A percentile compares a stretch with the other conserved stretches of the same genome.
Conservation (phyloP, 2,888 invertebrate species). For the Oithona nana region DNA sequence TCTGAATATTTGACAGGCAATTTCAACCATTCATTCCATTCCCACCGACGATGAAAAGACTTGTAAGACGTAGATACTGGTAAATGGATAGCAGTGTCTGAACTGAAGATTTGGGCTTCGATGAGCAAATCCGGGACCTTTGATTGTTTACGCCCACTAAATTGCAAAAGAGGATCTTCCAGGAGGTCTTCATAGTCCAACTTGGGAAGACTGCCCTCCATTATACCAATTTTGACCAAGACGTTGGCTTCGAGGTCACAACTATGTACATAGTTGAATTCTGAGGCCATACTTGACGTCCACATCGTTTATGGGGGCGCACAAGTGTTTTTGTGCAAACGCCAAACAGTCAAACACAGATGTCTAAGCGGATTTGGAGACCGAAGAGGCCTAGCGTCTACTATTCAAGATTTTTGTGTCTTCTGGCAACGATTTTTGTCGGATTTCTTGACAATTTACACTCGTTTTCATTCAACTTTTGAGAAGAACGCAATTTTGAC, state of each 20-base stretch:
- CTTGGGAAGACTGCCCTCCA: conserved; percentile 71
- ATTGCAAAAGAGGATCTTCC: conserved; percentile 69
- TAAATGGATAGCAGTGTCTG: conserved; percentile 60
- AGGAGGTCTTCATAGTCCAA: conserved; percentile 72
- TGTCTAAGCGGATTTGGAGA: no score
- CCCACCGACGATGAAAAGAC: conserved; percentile 76
- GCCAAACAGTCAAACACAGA: no score
- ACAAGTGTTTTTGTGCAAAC: not conserved
- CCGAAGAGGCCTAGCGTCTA: no score
- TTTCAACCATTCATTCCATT: conserved; percentile 94
- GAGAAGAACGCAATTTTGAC: no score
- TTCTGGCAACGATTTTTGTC: no score
- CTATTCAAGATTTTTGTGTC: no score
- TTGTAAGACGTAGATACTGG: conserved; percentile 80
- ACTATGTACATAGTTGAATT: conserved; percentile 15
- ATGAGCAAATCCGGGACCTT: conserved; percentile 67
- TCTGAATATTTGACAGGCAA: conserved; percentile 78
- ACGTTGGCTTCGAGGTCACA: conserved; percentile 20
- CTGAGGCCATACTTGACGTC: not conserved
- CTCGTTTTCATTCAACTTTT: no score
- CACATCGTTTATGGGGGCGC: not conserved
- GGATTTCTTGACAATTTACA: no score
- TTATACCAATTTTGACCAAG: conserved; percentile 40
- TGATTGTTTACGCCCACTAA: conserved; percentile 65
- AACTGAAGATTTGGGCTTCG: conserved; percentile 34